Conservation (phyloP, 2,888 invertebrate species). For the Frankliniella intonsa region DNA sequence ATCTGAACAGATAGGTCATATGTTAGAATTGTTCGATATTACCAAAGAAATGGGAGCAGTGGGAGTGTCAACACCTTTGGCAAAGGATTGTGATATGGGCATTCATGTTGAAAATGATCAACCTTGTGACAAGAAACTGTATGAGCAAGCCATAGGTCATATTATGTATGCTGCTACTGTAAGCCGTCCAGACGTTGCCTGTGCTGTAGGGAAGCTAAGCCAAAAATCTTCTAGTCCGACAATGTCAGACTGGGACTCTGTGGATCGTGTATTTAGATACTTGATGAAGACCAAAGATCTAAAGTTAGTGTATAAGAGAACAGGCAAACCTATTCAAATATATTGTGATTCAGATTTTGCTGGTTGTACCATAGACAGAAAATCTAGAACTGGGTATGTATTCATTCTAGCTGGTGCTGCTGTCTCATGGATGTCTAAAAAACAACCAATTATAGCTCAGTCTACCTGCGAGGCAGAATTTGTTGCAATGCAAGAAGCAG, state of each 20-base stretch:
- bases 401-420: neutral
- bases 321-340: neutral
- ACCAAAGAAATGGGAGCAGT: constrained; percentile 32
- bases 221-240: neutral
- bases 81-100: no score
- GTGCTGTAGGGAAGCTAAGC: constrained; percentile 16
- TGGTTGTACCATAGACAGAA: neutral
- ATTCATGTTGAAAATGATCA: no score
- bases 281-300: neutral
- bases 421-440: neutral
- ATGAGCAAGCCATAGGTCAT: constrained; percentile 28
- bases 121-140: constrained; percentile 17
- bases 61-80: neutral
- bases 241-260: neutral
- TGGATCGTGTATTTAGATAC: neutral
- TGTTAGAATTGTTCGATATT: constrained; percentile 32
- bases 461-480: neutral
- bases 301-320: neutral
- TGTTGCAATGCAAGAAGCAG: neutral
- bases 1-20: neutral
- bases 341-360: neutral
- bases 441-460: neutral
- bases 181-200: constrained; percentile 35
- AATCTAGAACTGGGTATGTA: neutral
- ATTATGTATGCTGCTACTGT: constrained; percentile 30